Base-by-base conservation (phyloP, 1,140 invertebrate genomes). In the Solen grandis region DNA sequence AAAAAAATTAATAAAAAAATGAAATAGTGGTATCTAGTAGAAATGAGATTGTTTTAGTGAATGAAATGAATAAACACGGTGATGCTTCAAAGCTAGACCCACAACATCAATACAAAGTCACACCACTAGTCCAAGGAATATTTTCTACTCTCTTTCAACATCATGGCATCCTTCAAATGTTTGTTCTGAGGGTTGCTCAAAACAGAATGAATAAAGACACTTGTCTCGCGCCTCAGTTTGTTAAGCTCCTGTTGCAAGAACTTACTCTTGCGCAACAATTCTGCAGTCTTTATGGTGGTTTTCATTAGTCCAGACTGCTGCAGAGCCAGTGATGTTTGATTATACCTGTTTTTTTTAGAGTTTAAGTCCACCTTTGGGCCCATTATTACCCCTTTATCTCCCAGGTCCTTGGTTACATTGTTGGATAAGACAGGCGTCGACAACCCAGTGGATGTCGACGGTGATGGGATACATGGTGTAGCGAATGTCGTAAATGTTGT, bases 261-360 rank as follows among this genome's bases (percentile, higher is more conserved):
- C 29, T 35, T 29, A 59, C 54, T 77, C 69, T 77, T 68, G 10
- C 75, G 46, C 31, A 77, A 25, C 19, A 77, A 54, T 25, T 77
- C 75, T 3, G 75, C 75, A 36, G 75, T 77, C 69, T 77, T 77
- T 38, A 77, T 68, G n/a, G 75, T 77, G 5, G 63, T 77, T 52
- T 77, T 68, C 75, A 77, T 77, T 35, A 77, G 31, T 25, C 75
- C 75, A 19, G 75, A 77, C 60, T 77, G 75, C 33, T 68, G 75
- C 59, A 77, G 69, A 27, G 75, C 75, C 57, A 68, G 38, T 29
- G 75, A 62, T 22, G 75, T 77, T 54, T 77, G 62, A 59, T 77
- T 68, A 29, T 77, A 77, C 1, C 75, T 29, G 46, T 68, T 31
- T 29, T 68, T 66, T 68, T 77, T 77, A 31, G 65, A 27, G 22